phyloP scores from a whole-genome alignment of 1,140 invertebrate genomes.

The Drosophila guanche region DNA sequence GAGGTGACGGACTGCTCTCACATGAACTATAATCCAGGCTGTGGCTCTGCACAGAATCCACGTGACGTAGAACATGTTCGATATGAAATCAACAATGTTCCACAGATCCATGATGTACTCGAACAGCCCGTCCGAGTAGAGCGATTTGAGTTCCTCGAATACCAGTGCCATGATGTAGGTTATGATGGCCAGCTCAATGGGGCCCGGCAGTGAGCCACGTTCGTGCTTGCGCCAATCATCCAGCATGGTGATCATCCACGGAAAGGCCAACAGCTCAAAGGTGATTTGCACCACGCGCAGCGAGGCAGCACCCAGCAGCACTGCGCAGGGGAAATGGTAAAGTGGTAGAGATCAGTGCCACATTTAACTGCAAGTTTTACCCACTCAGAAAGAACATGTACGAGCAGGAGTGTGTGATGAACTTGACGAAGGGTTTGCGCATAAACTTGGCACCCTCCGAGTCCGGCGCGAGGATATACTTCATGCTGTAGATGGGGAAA shows the following conservation, averaged over 20 bases:
- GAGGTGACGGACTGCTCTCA: too few species aligned
- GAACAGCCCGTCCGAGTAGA: conserved; percentile 94
- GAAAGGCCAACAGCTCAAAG: conserved; percentile 90
- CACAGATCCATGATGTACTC: conserved; percentile 97
- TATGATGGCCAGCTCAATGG: conserved; percentile 92
- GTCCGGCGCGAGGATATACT: conserved; percentile 93
- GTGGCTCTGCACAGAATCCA: conserved; percentile 93
- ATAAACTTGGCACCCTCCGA: conserved; percentile 92
- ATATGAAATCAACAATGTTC: conserved; percentile 98
- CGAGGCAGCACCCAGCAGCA: conserved; percentile 91
- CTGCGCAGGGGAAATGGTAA: conserved; percentile 83
- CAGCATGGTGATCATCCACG: conserved; percentile 89
- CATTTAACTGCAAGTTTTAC: conserved; percentile 12
- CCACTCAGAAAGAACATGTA: conserved; percentile 88
- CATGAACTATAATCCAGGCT: conserved; percentile 91
- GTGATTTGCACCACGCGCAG: conserved; percentile 91
- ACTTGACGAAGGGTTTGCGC: conserved; percentile 97
- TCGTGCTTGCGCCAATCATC: conserved; percentile 90
- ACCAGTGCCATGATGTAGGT: conserved; percentile 94
- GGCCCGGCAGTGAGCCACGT: conserved; percentile 92
- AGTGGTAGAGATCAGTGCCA: not conserved
- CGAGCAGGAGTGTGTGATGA: conserved; percentile 95
- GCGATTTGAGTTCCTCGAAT: conserved; percentile 93
- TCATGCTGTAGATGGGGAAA: conserved; percentile 93
- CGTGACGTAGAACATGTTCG: conserved; percentile 95